Evolutionary conservation across 2,888 invertebrate species (phyloP).

Genomic region (Bembecia ichneumoniformis): DNA sequence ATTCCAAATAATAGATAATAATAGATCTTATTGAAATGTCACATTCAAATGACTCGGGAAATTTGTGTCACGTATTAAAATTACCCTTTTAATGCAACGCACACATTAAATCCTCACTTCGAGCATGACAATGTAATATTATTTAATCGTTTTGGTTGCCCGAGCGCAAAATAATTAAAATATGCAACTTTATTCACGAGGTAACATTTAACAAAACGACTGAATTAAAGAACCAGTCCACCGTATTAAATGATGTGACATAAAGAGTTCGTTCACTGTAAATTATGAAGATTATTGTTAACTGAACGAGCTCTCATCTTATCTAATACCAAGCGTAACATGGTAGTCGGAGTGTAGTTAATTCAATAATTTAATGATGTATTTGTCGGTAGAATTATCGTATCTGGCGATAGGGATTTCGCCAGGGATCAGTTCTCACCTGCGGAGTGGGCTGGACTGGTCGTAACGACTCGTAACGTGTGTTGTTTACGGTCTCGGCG

Average conservation of each 20-base stretch:
- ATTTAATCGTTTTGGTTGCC: slow-evolving; percentile 6
- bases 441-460: slow-evolving; percentile 7
- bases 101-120: background rate
- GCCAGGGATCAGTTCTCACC: slow-evolving; percentile 19
- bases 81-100: background rate
- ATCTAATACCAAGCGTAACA: slow-evolving; percentile 3
- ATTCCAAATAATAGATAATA: too few species aligned
- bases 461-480: slow-evolving; percentile 39
- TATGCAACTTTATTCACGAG: slow-evolving; percentile 25
- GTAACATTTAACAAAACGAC: slow-evolving; percentile 32
- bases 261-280: slow-evolving; percentile 20
- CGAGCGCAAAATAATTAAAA: slow-evolving; percentile 19
- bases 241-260: slow-evolving; percentile 24
- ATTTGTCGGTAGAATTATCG: slow-evolving; percentile 12
- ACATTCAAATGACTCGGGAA: too few species aligned
- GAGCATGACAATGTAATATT: background rate
- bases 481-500: slow-evolving; percentile 41
- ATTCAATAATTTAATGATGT: slow-evolving; percentile 16
- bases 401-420: slow-evolving; percentile 4
- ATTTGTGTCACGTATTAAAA: too few species aligned
- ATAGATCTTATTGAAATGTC: too few species aligned
- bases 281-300: slow-evolving; percentile 42
- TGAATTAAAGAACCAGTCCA: slow-evolving; percentile 39
- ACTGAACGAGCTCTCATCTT: slow-evolving; percentile 13
- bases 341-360: background rate